These are phyloP conservation scores for Sweltsa coloradensis DNA, from an alignment of 1,140 invertebrate species.

Conservation along the genomic window DNA sequence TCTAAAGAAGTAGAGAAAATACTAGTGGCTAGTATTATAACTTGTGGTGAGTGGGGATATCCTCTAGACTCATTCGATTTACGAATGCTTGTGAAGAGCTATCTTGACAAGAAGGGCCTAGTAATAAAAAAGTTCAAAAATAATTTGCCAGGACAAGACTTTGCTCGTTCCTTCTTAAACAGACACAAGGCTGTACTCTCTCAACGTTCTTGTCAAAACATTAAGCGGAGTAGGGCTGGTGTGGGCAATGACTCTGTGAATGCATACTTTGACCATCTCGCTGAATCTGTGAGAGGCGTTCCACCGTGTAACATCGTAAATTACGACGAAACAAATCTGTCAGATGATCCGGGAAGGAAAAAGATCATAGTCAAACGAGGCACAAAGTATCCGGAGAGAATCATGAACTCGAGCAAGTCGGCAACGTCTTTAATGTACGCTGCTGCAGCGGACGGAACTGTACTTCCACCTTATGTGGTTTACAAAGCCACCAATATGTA, in stretches of 20 bases:
- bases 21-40: background rate
- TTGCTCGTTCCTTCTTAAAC: slow-evolving; percentile 18
- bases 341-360: slow-evolving; percentile 26
- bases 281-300: slow-evolving; percentile 17
- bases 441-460: slow-evolving; percentile 14
- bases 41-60: slow-evolving; percentile 16
- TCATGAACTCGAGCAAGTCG: slow-evolving; percentile 17
- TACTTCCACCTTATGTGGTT: slow-evolving; percentile 17
- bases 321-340: slow-evolving; percentile 32
- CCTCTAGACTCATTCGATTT: slow-evolving; percentile 19
- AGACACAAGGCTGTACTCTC: slow-evolving; percentile 21
- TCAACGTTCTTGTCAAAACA: slow-evolving; percentile 22
- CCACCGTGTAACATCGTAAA: slow-evolving; percentile 22
- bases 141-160: slow-evolving; percentile 22
- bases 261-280: slow-evolving; percentile 19
- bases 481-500: slow-evolving; percentile 18
- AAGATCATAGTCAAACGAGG: slow-evolving; percentile 21
- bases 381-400: slow-evolving; percentile 25
- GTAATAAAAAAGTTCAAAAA: slow-evolving; percentile 19
- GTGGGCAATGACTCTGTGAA: too few species aligned
- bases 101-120: slow-evolving; percentile 18
- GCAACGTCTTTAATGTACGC: slow-evolving; percentile 20
- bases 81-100: slow-evolving; percentile 20
- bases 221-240: too few species aligned
- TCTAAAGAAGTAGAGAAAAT: background rate